Base-by-base conservation (phyloP, 2,113 vertebrate species). In the Tetrax tetrax region DNA sequence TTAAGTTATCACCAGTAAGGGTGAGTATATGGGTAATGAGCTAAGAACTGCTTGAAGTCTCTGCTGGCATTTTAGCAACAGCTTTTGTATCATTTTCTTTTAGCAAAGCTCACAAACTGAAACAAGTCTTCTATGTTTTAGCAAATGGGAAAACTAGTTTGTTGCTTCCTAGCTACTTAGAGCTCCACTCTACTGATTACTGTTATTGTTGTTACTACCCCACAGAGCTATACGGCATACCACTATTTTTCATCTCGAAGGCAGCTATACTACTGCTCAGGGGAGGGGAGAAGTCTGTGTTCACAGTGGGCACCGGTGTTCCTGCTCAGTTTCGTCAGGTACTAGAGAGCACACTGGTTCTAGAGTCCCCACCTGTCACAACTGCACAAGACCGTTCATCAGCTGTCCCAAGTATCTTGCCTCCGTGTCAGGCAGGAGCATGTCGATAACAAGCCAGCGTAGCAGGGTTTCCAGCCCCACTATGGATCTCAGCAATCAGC, bases 31-130 rank as follows among this genome's bases (percentile, higher is more conserved):
- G 86, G 83, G 25, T 66, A 83, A 91, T 10, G 45, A 91, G 69
- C 68, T 90, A 88, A 90, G 65, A 89, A 79, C 45, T 74, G 41
- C 51, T 87, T 89, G 54, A 89, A 83, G 33, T 47, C 72, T 87
- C 64, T 89, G 54, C 45, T 91, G 79, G 31, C 14, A 75, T 83
- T 91, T 87, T 91, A 79, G 70, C 60, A 95, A 65, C 81, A 88
- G 47, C 33, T 75, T 88, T 79, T 35, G 7, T 91, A 85, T 68
- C 2, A 65, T 79, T 84, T 89, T 63, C 31, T 87, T 81, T 82
- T 64, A 95, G 68, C 65, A 94, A 95, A 95, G 47, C 41, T 79
- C 69, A 90, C 50, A 89, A 90, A 79, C 69, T 35, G 53, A 91
- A 90, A 4, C 16, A 70, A 90, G 14, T 75, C 14, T 80, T 83